Evolutionary conservation across 2,888 invertebrate genomes (phyloP).

Genomic region (Cataglyphis cursor): DNA sequence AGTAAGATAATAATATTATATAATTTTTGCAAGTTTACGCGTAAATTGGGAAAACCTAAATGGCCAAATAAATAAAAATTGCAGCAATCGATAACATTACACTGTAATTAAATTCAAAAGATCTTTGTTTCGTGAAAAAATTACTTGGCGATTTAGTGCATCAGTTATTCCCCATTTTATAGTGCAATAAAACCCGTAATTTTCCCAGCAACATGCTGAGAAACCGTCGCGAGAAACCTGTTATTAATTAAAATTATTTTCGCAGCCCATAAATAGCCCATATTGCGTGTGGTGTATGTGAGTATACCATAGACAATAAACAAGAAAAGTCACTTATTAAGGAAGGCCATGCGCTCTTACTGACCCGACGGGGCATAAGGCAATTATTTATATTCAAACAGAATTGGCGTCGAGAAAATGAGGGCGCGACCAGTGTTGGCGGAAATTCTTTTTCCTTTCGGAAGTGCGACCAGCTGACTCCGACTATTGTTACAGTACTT

Average conservation of each 20-base stretch:
- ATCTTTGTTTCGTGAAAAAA: conserved; percentile 5
- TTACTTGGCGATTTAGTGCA: conserved; percentile 14
- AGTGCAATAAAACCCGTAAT: neutral
- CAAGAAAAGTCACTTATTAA: conserved; percentile 38
- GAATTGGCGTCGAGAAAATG: conserved; percentile 37
- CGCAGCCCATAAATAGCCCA: conserved; percentile 44
- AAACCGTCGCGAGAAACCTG: conserved; percentile 7
- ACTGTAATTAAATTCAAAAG: neutral
- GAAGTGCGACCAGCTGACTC: conserved; percentile 17
- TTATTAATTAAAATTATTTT: conserved; percentile 63
- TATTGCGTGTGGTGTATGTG: neutral
- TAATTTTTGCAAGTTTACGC: conserved; percentile 1
- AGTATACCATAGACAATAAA: conserved; percentile 45
- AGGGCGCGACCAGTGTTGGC: neutral
- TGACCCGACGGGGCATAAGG: neutral
- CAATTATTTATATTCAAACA: conserved; percentile 32
- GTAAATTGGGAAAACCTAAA: neutral
- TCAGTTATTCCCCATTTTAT: neutral
- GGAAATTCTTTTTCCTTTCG: conserved; percentile 41
- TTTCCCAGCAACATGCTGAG: neutral
- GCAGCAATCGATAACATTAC: neutral
- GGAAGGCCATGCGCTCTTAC: neutral
- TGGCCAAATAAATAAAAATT: conserved; percentile 12
- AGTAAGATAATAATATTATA: neutral
- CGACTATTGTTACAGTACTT: neutral